phyloP scores from a whole-genome alignment of 2,888 invertebrate genomes.

The Cryptus viduatorius region DNA sequence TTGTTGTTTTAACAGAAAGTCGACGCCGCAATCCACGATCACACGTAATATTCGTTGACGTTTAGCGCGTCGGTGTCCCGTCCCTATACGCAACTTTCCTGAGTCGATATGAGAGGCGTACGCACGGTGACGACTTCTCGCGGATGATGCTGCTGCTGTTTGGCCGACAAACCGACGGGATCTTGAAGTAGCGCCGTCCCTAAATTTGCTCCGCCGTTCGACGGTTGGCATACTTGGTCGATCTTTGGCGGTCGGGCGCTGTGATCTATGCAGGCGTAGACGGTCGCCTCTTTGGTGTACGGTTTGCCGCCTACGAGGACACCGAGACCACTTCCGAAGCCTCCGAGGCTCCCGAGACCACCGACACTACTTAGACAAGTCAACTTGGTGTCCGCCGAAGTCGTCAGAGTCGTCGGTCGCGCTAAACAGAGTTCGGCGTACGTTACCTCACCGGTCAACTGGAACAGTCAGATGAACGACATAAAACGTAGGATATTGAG shows the following conservation, averaged over 20 bases:
- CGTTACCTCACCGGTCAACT: constrained; percentile 87
- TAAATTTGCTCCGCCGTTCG: constrained; percentile 66
- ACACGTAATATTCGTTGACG: constrained; percentile 84
- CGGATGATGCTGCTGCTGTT: constrained; percentile 79
- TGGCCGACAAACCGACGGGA: constrained; percentile 61
- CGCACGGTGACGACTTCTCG: constrained; percentile 84
- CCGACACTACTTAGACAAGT: constrained; percentile 75
- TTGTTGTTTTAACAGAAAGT: constrained; percentile 46
- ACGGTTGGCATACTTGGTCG: constrained; percentile 74
- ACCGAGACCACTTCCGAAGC: constrained; percentile 78
- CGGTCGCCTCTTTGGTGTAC: constrained; percentile 89
- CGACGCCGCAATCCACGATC: constrained; percentile 78
- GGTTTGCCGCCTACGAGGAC: constrained; percentile 86
- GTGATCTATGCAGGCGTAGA: constrained; percentile 92
- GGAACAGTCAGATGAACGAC: constrained; percentile 65
- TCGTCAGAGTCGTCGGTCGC: constrained; percentile 86
- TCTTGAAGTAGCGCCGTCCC: constrained; percentile 70
- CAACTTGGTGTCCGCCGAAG: constrained; percentile 82
- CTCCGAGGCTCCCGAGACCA: constrained; percentile 80
- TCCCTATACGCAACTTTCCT: constrained; percentile 84
- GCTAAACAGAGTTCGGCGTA: constrained; percentile 88
- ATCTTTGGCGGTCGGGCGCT: constrained; percentile 86
- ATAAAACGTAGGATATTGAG: neutral
- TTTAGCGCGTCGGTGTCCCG: constrained; percentile 83
- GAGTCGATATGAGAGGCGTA: constrained; percentile 83